A percentile compares a stretch with the other conserved stretches of the same genome.
phyloP scores from a whole-genome alignment of 2,113 vertebrate genomes.

The Rallus limicola region DNA sequence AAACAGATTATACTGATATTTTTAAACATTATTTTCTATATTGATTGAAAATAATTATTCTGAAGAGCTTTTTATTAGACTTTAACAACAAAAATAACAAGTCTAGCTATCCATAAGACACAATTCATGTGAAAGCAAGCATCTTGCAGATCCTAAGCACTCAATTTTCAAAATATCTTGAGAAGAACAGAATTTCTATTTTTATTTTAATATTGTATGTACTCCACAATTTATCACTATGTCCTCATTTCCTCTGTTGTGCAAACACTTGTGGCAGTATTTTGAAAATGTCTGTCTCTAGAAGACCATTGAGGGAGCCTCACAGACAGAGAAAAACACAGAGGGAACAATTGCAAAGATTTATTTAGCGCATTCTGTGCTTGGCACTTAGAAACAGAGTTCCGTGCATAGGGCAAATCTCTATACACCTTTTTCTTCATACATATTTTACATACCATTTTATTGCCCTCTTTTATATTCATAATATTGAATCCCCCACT shows the following conservation, averaged over 20 bases:
- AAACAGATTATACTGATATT: neutral
- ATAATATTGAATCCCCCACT: conserved; percentile 83
- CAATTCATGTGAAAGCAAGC: neutral
- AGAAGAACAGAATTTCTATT: neutral
- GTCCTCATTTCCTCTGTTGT: neutral
- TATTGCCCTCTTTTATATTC: conserved; percentile 85
- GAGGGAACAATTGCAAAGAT: conserved; percentile 80
- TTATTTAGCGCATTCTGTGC: conserved; percentile 94
- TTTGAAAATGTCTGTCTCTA: neutral
- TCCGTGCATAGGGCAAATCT: conserved; percentile 86
- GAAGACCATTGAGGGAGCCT: neutral
- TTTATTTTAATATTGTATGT: neutral
- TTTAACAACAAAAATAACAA: neutral
- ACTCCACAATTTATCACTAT: neutral
- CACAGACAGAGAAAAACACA: conserved; percentile 40
- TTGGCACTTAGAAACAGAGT: conserved; percentile 95
- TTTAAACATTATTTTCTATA: neutral
- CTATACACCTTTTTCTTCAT: conserved; percentile 84
- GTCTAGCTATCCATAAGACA: neutral
- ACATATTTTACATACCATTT: conserved; percentile 86
- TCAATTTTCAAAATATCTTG: neutral
- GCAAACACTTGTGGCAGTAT: neutral
- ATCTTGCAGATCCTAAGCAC: neutral
- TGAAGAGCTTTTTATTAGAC: neutral
- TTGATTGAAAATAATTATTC: neutral